phyloP scores from a whole-genome alignment of 2,888 invertebrate genomes.

The Pinctada fucata region DNA sequence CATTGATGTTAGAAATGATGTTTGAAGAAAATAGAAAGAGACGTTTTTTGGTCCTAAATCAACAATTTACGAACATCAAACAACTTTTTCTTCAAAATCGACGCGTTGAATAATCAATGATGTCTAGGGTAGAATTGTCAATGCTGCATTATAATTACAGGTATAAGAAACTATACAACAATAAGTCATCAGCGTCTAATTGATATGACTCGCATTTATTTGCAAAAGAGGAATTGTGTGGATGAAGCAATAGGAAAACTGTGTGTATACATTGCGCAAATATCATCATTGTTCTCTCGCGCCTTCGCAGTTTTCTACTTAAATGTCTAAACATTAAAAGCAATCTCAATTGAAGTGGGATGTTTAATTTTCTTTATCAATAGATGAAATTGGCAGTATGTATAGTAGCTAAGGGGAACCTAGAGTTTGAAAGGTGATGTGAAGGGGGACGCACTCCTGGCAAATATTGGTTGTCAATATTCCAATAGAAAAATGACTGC shows the following conservation, averaged over 20 bases:
- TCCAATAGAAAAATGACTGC: conserved; percentile 1
- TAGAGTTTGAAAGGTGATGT: not conserved
- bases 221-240: not conserved
- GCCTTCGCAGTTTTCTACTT: conserved; percentile 1
- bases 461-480: conserved; percentile 1
- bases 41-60: conserved; percentile 1
- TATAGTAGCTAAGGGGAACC: conserved; percentile 16
- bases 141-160: not conserved
- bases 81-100: not conserved
- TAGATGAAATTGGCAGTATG: conserved; percentile 4
- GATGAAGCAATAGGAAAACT: conserved; percentile 3
- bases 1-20: not conserved
- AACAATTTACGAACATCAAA: not conserved
- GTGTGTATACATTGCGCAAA: conserved; percentile 3
- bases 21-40: not conserved
- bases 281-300: not conserved
- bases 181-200: not conserved
- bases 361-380: conserved; percentile 15
- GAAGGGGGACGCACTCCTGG: not conserved
- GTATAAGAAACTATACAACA: not conserved
- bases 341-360: conserved; percentile 2
- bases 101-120: not conserved
- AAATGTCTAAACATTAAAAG: conserved; percentile 4
- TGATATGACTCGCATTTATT: not conserved
- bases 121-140: not conserved